These are phyloP conservation scores for Muscicapa comitata DNA, from an alignment of 2,797 vertebrate species.

Conservation along the genomic window DNA sequence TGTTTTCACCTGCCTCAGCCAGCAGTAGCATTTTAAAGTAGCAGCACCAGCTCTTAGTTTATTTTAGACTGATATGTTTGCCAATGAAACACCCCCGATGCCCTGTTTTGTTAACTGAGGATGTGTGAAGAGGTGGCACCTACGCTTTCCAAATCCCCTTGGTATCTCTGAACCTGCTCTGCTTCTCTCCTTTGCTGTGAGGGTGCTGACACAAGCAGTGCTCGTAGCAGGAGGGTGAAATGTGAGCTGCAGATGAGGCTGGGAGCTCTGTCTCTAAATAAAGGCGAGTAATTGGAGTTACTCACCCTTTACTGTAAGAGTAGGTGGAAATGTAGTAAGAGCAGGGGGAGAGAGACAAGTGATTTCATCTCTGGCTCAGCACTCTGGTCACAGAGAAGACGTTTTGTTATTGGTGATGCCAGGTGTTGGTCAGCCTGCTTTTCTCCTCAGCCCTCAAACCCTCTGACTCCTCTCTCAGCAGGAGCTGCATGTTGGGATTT, in stretches of 20 bases:
- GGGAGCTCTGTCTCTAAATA: background rate
- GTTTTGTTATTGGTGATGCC: background rate
- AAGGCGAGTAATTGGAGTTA: background rate
- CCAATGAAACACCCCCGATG: conserved; percentile 50
- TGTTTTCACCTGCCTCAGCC: background rate
- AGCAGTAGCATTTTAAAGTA: background rate
- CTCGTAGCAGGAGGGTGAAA: background rate
- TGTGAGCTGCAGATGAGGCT: background rate
- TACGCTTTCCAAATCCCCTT: background rate
- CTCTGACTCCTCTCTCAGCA: background rate
- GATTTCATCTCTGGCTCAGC: background rate
- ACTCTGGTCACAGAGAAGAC: background rate
- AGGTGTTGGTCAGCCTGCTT: background rate
- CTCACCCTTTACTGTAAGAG: conserved; percentile 30
- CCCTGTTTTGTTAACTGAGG: conserved; percentile 2
- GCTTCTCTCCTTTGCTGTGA: background rate
- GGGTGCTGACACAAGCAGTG: background rate
- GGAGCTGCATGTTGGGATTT: background rate
- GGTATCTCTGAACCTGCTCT: background rate
- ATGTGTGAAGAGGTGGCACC: background rate
- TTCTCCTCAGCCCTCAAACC: background rate
- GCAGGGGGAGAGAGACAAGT: background rate
- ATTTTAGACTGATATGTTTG: conserved; percentile 63
- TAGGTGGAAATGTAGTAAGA: background rate
- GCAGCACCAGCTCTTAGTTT: background rate